Evolutionary conservation across 2,797 vertebrate species (phyloP).

Genomic region (Forpus xanthops): DNA sequence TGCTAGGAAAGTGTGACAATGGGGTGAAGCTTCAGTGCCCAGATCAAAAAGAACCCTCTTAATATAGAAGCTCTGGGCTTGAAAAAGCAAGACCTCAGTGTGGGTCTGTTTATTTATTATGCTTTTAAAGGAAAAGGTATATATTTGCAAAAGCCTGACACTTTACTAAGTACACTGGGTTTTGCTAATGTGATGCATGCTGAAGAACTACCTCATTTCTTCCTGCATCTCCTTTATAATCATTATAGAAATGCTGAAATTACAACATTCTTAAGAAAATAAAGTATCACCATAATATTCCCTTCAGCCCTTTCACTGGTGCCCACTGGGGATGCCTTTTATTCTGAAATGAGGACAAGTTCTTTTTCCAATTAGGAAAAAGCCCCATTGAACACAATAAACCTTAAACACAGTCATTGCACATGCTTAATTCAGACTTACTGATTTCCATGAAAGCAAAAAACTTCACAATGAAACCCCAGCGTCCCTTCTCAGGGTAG

Average conservation of each 20-base stretch:
- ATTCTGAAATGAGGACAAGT: slow-evolving; percentile 12
- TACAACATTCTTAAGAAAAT: slow-evolving; percentile 16
- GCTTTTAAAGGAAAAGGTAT: background rate
- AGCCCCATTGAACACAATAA: background rate
- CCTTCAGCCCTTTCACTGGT: background rate
- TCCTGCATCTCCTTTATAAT: background rate
- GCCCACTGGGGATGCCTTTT: slow-evolving; percentile 20
- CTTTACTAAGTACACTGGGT: background rate
- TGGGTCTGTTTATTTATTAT: background rate
- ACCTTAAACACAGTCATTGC: background rate
- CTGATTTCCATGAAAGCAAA: background rate
- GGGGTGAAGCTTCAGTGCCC: background rate
- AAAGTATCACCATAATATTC: slow-evolving; percentile 8
- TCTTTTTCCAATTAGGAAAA: background rate
- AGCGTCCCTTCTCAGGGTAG: background rate
- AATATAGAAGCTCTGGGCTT: background rate
- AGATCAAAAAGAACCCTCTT: background rate
- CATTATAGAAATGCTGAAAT: slow-evolving; percentile 17
- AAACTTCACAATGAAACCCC: background rate
- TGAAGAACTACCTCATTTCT: background rate
- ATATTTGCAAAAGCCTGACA: background rate
- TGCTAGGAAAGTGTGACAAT: background rate
- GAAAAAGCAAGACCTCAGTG: background rate
- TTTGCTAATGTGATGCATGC: background rate
- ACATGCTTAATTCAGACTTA: background rate